Evolutionary conservation across 2,888 invertebrate genomes (phyloP).

Genomic region (Himalopsyche kuldschensis): DNA sequence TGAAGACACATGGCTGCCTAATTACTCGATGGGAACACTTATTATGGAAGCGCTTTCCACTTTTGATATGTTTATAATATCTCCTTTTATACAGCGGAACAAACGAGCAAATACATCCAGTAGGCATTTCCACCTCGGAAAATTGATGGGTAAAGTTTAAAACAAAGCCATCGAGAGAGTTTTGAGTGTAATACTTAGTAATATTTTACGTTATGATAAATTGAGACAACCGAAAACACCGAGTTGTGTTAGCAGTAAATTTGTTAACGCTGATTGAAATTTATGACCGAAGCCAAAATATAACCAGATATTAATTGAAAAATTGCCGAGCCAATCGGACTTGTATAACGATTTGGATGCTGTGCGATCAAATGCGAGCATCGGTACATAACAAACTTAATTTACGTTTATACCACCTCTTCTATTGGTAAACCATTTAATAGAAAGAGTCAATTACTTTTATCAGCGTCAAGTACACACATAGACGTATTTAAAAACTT

Average conservation of each 20-base stretch:
- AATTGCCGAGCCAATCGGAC: slow-evolving; percentile 29
- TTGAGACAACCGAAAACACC: slow-evolving; percentile 37
- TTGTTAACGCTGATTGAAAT: slow-evolving; percentile 38
- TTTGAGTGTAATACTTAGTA: slow-evolving; percentile 35
- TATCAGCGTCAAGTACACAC: neutral
- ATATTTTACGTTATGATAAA: slow-evolving; percentile 38
- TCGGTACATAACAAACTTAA: neutral
- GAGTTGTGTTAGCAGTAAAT: slow-evolving; percentile 34
- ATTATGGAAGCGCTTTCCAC: neutral
- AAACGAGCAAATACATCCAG: slow-evolving; percentile 2
- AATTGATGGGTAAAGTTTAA: slow-evolving; percentile 37
- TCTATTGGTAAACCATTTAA: neutral
- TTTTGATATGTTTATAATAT: neutral
- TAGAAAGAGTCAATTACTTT: neutral
- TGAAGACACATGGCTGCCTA: neutral
- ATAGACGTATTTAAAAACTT: no score
- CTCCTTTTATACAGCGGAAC: slow-evolving; percentile 2
- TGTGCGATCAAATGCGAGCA: neutral
- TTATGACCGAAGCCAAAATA: slow-evolving; percentile 32
- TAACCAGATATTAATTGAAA: slow-evolving; percentile 38
- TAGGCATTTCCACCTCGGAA: slow-evolving; percentile 11
- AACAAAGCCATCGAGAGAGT: slow-evolving; percentile 31
- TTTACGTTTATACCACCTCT: neutral
- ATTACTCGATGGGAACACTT: neutral
- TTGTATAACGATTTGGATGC: neutral